Conservation (phyloP, 1,140 invertebrate species). For the Cyclina sinensis region DNA sequence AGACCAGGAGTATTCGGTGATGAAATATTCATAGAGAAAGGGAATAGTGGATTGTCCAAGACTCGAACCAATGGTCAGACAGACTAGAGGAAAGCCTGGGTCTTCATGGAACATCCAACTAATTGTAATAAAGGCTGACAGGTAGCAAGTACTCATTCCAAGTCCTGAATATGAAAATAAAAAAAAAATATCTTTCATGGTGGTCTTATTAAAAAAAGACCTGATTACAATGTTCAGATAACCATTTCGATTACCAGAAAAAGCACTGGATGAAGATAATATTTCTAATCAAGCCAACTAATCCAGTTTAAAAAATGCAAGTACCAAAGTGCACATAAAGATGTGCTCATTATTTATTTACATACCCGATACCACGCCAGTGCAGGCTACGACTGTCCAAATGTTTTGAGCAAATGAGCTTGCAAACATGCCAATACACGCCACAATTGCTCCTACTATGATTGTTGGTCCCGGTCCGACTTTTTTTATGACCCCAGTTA, state of each 20-base stretch:
- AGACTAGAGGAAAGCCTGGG: conserved; percentile 42
- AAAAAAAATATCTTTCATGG: too few species aligned
- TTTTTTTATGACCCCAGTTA: conserved; percentile 12
- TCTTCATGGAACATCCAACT: conserved; percentile 58
- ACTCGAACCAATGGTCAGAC: conserved; percentile 53
- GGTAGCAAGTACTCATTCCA: conserved; percentile 43
- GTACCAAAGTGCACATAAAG: too few species aligned
- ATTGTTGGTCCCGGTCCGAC: conserved; percentile 26
- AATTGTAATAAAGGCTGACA: conserved; percentile 38
- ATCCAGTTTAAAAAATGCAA: too few species aligned
- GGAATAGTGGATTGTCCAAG: conserved; percentile 51
- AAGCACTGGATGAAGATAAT: not conserved
- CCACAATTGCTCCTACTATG: conserved; percentile 6
- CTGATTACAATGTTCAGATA: too few species aligned
- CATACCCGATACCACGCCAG: conserved; percentile 30
- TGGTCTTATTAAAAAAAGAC: too few species aligned
- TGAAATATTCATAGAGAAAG: conserved; percentile 51
- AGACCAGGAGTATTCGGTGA: conserved; percentile 36
- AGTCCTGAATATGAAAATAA: conserved; percentile 26
- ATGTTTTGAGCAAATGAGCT: conserved; percentile 50
- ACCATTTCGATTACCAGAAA: too few species aligned
- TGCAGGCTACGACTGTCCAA: not conserved
- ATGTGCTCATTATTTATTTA: too few species aligned
- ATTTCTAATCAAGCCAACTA: too few species aligned
- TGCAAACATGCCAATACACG: conserved; percentile 11